Conservation (phyloP, 1,140 invertebrate genomes). For the Euglossa dilemma region DNA sequence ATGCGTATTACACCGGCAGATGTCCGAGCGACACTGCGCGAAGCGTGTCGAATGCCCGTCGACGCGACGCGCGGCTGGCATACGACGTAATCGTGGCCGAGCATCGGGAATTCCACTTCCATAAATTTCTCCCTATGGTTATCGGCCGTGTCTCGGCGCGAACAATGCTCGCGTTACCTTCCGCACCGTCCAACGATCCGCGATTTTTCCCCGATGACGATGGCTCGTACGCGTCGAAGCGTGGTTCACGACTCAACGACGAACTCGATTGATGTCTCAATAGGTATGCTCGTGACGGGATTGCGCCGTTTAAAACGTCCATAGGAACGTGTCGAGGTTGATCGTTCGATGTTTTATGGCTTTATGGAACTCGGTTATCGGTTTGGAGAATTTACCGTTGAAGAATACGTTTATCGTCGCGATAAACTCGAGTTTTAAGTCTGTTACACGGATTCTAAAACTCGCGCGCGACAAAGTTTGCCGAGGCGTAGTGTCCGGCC, state of each 20-base stretch:
- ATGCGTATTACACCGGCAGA: conserved; percentile 60
- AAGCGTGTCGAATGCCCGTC: conserved; percentile 40
- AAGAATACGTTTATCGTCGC: background rate
- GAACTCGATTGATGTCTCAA: conserved; percentile 39
- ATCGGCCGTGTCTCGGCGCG: conserved; percentile 35
- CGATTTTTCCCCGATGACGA: background rate
- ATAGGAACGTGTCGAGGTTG: background rate
- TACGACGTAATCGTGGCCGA: conserved; percentile 27
- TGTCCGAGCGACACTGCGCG: conserved; percentile 46
- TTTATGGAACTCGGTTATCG: background rate
- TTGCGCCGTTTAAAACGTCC: background rate
- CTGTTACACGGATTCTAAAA: background rate
- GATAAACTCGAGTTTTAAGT: background rate
- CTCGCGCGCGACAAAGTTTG: background rate
- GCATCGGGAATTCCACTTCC: conserved; percentile 59
- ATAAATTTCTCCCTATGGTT: conserved; percentile 61
- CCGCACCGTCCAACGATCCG: conserved; percentile 25
- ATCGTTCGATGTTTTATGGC: background rate
- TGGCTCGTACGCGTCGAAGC: conserved; percentile 12
- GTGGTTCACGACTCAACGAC: conserved; percentile 49
- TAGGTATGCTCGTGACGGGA: background rate
- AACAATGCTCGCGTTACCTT: conserved; percentile 47
- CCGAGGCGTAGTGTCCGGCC: background rate
- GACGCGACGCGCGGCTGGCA: conserved; percentile 18
- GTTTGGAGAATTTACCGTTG: background rate